A percentile compares a stretch with the other conserved stretches of the same genome.
Evolutionary conservation across 1,140 invertebrate species (phyloP).

Genomic region (Catajapyx aquilonaris): DNA sequence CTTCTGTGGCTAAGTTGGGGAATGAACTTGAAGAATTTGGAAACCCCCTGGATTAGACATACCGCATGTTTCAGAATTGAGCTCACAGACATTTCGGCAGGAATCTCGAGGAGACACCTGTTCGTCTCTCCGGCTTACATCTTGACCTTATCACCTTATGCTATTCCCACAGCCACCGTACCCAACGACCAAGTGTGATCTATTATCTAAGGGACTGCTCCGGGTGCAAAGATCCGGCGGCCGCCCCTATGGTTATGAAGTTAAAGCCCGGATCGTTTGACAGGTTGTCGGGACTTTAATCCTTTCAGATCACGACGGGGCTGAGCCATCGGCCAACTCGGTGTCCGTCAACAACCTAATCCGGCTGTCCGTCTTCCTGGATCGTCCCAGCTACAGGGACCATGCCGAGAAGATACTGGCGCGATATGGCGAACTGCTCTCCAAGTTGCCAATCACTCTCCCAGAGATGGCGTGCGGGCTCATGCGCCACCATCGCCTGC

Average conservation of each 20-base stretch:
- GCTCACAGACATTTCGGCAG: no score
- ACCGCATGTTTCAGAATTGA: no score
- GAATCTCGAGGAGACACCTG: no score
- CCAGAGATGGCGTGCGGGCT: constrained; percentile 61
- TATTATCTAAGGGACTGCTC: no score
- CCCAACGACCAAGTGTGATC: no score
- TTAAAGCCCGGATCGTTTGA: neutral
- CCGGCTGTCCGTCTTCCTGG: constrained; percentile 41
- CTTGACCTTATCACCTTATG: no score
- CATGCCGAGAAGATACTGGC: constrained; percentile 38
- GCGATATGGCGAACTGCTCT: constrained; percentile 35
- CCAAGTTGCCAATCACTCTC: constrained; percentile 35
- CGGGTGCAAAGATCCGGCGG: no score
- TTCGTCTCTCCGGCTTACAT: no score
- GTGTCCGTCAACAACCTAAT: constrained; percentile 63
- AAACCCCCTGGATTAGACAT: no score
- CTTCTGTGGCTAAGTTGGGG: no score
- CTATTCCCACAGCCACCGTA: no score
- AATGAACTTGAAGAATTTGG: no score
- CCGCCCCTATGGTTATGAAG: neutral
- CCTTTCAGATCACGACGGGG: constrained; percentile 71
- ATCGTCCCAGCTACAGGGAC: constrained; percentile 26
- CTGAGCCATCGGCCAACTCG: constrained; percentile 83
- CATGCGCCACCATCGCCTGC: constrained; percentile 39
- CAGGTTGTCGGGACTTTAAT: constrained; percentile 1